Evolutionary conservation across 2,113 vertebrate genomes (phyloP), one percentile per base, ranked within the genome.

Genomic region (Girardinichthys multiradiatus): DNA sequence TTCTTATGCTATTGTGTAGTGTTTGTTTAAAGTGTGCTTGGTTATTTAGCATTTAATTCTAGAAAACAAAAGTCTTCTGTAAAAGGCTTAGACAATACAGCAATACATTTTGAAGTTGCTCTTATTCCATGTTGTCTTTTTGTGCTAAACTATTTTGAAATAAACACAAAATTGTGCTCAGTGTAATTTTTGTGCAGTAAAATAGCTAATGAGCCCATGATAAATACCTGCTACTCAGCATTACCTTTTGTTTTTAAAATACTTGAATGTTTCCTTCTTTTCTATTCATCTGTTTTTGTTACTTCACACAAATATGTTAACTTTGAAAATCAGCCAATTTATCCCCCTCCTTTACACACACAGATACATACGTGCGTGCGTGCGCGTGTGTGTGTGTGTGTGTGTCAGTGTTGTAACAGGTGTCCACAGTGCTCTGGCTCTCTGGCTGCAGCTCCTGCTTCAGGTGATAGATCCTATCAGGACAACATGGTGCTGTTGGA

Each of bases 391-490:
- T 21, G 29, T 57, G 19, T 60, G 9, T 67, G 45, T 57, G 33
- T 57, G 10, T 60, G 68, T 80, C 42, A 26, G 4, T 39, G 54
- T 59, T 76, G 70, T 79, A 79, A 71, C 64, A 74, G 68, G 45
- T 75, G 70, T 85, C 72, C 76, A 68, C 57, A 59, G 54, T 57
- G 74, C 63, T 27, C 51, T 71, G 81, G 72, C 51, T 84, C 66
- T 80, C 62, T 71, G 70, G 77, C 79, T 79, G 62, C 65, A 68
- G 66, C 81, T 84, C 59, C 60, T 54, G 88, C 89, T 92, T n/a
- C 80, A 87, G 89, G 83, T 90, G 88, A 91, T 81, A 86, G 90
- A 92, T 91, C 77, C 64, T 90, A 92, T 93, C 92, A 86, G 79
- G 64, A 79, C 76, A 87, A 90, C 86, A 90, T 83, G 84, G 58